Conservation (phyloP, 2,113 vertebrate species). For the Dasyurus viverrinus region DNA sequence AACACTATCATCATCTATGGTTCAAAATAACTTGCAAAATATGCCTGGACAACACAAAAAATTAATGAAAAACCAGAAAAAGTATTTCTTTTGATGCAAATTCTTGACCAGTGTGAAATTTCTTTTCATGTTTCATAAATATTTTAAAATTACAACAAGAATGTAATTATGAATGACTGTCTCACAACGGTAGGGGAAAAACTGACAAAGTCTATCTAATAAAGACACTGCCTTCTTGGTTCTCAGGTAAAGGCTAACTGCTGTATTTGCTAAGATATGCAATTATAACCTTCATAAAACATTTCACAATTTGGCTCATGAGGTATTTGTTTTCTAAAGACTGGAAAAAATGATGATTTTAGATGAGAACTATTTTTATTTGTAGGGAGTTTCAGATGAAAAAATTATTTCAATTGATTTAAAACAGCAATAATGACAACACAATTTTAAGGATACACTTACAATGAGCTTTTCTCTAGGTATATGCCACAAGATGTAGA, state of each 20-base stretch:
- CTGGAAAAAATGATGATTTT: neutral
- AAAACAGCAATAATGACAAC: neutral
- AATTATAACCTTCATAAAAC: neutral
- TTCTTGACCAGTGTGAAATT: constrained; percentile 12
- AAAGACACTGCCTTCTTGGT: neutral
- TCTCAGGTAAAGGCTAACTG: neutral
- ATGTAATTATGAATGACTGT: neutral
- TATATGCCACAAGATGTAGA: too few relatives aligned
- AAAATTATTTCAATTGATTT: neutral
- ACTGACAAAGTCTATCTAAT: neutral
- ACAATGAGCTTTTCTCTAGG: too few relatives aligned
- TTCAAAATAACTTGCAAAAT: constrained; percentile 20
- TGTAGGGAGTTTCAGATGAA: neutral
- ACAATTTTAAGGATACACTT: neutral
- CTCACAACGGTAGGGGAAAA: neutral
- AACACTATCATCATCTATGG: neutral
- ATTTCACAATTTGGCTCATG: neutral
- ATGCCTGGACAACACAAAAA: neutral
- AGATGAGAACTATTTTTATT: constrained; percentile 5
- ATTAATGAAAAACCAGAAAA: neutral
- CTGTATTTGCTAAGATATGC: too few relatives aligned
- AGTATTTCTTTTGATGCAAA: neutral
- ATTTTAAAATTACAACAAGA: neutral
- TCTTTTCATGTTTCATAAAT: neutral
- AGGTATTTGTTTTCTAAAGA: neutral